These are phyloP conservation scores for Ladona fulva DNA, from an alignment of 1,140 invertebrate species.

Conservation along the genomic window DNA sequence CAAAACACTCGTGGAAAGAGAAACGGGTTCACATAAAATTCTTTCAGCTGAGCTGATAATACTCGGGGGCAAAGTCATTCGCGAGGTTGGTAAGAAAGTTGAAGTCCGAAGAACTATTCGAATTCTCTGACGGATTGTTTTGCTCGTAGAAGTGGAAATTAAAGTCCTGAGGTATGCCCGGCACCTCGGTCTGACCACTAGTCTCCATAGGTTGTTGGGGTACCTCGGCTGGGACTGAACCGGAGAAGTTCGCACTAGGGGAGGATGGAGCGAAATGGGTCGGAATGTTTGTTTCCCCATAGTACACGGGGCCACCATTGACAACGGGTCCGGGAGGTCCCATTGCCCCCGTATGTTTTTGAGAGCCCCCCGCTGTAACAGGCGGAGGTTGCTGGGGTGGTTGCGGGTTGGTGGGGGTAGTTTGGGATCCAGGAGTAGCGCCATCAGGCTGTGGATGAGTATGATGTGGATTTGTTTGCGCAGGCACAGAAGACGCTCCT, in stretches of 20 bases:
- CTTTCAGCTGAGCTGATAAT: constrained; percentile 68
- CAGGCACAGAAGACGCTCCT: neutral
- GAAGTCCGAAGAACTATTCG: constrained; percentile 82
- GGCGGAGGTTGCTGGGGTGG: neutral
- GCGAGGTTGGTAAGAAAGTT: constrained; percentile 84
- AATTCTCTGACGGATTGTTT: constrained; percentile 52
- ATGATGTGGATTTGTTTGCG: neutral
- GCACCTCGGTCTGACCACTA: constrained; percentile 22
- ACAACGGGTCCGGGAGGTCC: neutral
- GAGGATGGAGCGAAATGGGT: neutral
- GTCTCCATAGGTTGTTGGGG: constrained; percentile 38
- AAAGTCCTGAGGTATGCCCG: constrained; percentile 24
- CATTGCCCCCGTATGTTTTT: neutral
- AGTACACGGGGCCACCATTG: neutral
- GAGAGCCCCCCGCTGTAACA: neutral
- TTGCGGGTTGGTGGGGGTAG: neutral
- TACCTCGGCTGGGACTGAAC: constrained; percentile 32
- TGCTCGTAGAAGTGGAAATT: constrained; percentile 26
- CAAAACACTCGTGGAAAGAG: no score
- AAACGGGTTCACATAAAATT: neutral
- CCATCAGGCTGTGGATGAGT: neutral
- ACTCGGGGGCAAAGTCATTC: constrained; percentile 84
- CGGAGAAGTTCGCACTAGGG: neutral
- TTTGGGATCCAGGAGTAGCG: neutral
- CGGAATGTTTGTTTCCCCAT: neutral